Percentiles rank a stretch among this genome's conserved stretches.
Conservation (phyloP, 2,113 vertebrate genomes). For the Odocoileus hemionus region DNA sequence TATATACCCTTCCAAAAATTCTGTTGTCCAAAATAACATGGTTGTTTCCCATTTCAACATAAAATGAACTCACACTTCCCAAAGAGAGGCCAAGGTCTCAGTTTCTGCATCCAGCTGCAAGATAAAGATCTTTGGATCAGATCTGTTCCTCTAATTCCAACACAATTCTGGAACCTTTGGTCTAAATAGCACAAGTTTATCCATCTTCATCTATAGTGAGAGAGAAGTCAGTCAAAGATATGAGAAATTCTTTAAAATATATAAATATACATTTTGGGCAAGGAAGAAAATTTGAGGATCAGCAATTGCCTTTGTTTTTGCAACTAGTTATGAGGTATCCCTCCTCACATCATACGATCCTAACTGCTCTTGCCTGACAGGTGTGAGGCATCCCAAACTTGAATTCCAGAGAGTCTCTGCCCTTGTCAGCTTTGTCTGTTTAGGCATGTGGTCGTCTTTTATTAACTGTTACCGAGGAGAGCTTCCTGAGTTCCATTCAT, state of each 20-base stretch:
- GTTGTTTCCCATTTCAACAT: neutral
- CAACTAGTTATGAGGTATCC: neutral
- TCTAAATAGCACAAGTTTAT: neutral
- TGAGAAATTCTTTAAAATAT: neutral
- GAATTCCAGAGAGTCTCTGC: neutral
- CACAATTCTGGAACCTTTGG: neutral
- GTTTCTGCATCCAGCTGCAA: constrained; percentile 43
- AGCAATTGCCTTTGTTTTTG: neutral
- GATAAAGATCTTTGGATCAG: constrained; percentile 48
- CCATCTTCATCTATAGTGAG: neutral
- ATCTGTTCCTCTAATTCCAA: constrained; percentile 43
- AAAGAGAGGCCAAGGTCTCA: neutral
- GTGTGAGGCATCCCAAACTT: neutral
- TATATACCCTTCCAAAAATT: neutral
- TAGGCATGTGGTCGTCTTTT: neutral
- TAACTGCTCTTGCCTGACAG: neutral
- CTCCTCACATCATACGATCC: neutral
- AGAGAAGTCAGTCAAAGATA: neutral
- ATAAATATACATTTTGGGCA: neutral
- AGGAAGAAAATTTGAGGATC: neutral
- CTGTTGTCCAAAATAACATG: constrained; percentile 11
- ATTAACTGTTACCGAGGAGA: neutral
- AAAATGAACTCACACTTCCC: neutral
- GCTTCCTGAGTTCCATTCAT: neutral
- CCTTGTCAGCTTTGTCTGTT: neutral